Evolutionary conservation across 1,140 invertebrate genomes (phyloP), one percentile per base, ranked within the genome.

Genomic region (Listronotus oregonensis): DNA sequence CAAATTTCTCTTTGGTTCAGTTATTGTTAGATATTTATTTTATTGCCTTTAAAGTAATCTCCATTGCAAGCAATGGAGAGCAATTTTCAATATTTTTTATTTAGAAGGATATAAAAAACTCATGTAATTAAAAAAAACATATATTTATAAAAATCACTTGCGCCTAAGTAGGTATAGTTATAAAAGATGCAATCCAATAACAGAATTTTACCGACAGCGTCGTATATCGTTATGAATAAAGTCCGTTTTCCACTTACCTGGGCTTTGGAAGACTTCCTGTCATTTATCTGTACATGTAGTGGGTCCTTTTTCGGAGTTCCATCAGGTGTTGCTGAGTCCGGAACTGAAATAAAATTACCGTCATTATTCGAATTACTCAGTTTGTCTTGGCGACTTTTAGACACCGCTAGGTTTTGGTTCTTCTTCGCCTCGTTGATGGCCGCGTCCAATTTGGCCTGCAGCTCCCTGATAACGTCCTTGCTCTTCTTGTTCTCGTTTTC

Each of bases 331-430:
- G 71, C 49, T 71, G 75, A 11, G 69, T 71, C 63, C 64, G 67
- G 57, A 73, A 74, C 77, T 77, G 71, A 76, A 78, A 78, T 57
- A 68, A 67, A 73, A 69, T 71, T 50, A 64, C 51, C 66, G 67
- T 78, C 74, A 77, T 69, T 75, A 73, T 71, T 67, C 57, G 67
- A 58, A 15, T 47, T 58, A 51, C 34, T 66, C 12, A 44, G 21
- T 31, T 40, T 62, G 18, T 55, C 50, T 37, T 40, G 42, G 37
- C 47, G 57, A 67, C 66, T 60, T 44, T 65, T 68, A 32, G 64
- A 65, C 60, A 71, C 71, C 69, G 68, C 68, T 59, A 74, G 57
- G 47, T 74, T 66, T 64, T 74, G 70, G 21, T 70, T 72, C 40
- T 72, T 69, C 63, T 69, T 71, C 43, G 67, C 51, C 44, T 72